These are phyloP conservation scores for Aspiorhynchus laticeps DNA, from an alignment of 2,113 vertebrate species.

Conservation along the genomic window DNA sequence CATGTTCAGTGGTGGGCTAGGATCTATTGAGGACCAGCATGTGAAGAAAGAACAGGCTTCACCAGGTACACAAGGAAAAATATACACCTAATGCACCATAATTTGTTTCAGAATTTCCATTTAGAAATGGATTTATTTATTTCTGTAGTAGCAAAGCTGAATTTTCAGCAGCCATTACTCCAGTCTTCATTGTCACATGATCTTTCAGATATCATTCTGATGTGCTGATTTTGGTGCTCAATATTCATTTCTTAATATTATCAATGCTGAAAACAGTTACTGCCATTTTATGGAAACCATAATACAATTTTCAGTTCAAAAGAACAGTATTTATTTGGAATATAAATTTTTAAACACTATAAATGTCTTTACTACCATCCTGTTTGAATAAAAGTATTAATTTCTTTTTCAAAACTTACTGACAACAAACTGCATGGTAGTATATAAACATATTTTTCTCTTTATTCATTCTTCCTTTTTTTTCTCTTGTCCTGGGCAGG, in stretches of 20 bases:
- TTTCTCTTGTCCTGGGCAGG: conserved; percentile 66
- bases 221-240: neutral
- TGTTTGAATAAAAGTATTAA: neutral
- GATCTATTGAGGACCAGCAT: conserved; percentile 84
- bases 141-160: neutral
- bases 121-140: neutral
- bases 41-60: conserved; percentile 80
- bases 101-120: neutral
- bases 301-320: neutral
- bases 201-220: neutral
- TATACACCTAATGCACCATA: neutral
- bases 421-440: neutral
- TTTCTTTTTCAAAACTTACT: neutral
- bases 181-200: neutral
- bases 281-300: neutral
- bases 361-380: neutral
- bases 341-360: neutral
- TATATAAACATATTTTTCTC: neutral
- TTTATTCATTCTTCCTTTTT: neutral
- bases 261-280: neutral
- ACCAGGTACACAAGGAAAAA: conserved; percentile 69
- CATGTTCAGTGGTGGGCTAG: conserved; percentile 93
- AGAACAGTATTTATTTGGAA: neutral
- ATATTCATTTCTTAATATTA: neutral
- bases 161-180: neutral